Base-by-base conservation (phyloP, 2,113 vertebrate species). In the Tragelaphus scriptus region DNA sequence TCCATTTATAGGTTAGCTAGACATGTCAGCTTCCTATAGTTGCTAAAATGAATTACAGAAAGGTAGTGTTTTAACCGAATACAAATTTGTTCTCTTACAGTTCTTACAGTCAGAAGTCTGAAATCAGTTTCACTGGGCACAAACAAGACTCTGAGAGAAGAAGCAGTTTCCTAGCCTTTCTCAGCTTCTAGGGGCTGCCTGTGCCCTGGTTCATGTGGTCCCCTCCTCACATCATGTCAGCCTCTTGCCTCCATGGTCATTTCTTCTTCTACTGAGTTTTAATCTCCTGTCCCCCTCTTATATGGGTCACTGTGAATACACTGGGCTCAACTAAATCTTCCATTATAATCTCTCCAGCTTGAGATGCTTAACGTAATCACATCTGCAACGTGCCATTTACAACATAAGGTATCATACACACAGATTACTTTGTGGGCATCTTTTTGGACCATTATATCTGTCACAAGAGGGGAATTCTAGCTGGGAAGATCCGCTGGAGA, bases 161-260 rank as follows among this genome's bases (percentile, higher is more conserved):
- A 92, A 91, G 40, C 7, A 7, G 2, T 85, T 56, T 26, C 68
- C 16, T 56, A 85, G 17, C 4, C 2, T 19, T 90, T 94, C 61
- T 26, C 36, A 61, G 26, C 8, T 84, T 96, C 40, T 77, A 61
- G 19, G 36, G 13, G 30, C 9, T 28, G 2, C 14, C 59, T 56
- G 26, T 32, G 0, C 6, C 13, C 86, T 51, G 3, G 2, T 40
- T 84, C 30, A 2, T 51, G n/a, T 21, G 5, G 40, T 14, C 2
- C 4, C 13, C n/a, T 61, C 11, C 2, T 61, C 13, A 11, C 16
- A 26, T 44, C 6, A 30, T 36, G 49, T 5, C 61, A 56, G 23
- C 2, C 47, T 94, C 36, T 94, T 10, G 1, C 58, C 84, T 90
- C 36, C 32, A 36, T 61, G 3, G 32, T 44, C 4, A 4, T 59